These are phyloP conservation scores for Orthosia gracilis DNA, from an alignment of 2,888 invertebrate genomes.

Conservation along the genomic window DNA sequence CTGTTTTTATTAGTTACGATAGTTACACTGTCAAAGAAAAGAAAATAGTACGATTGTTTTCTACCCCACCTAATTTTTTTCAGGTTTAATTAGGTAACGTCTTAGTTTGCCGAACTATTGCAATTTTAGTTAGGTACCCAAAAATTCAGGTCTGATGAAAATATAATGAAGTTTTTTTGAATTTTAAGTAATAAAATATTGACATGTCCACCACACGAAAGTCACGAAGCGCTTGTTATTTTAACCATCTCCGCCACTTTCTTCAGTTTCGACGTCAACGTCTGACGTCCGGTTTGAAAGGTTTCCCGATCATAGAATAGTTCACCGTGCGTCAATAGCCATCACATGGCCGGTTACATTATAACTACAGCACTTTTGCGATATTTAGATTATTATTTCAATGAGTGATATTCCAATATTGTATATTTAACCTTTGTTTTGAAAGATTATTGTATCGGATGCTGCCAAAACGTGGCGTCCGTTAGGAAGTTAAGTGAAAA, in stretches of 20 bases:
- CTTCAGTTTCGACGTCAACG: constrained; percentile 39
- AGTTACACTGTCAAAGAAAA: neutral
- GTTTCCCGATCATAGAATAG: constrained; percentile 55
- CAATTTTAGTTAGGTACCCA: neutral
- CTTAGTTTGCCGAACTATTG: neutral
- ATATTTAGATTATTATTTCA: constrained; percentile 70
- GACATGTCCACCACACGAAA: constrained; percentile 5
- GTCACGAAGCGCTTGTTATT: constrained; percentile 27
- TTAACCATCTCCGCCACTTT: constrained; percentile 43
- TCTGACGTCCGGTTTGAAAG: constrained; percentile 59
- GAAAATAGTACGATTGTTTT: neutral
- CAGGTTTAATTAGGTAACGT: too few species aligned
- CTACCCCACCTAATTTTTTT: too few species aligned
- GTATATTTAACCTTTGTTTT: constrained; percentile 79
- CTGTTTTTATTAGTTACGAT: neutral
- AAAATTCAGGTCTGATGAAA: neutral
- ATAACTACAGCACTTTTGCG: constrained; percentile 65
- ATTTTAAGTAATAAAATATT: constrained; percentile 2
- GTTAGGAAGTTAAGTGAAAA: constrained; percentile 78
- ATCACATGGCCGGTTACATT: constrained; percentile 62
- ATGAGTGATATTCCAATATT: constrained; percentile 66
- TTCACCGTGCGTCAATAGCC: constrained; percentile 64
- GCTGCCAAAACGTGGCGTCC: constrained; percentile 86
- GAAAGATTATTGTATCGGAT: constrained; percentile 77
- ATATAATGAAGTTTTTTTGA: neutral